These are phyloP conservation scores for Lophius americanus DNA, from an alignment of 2,797 vertebrate species.

Conservation along the genomic window DNA sequence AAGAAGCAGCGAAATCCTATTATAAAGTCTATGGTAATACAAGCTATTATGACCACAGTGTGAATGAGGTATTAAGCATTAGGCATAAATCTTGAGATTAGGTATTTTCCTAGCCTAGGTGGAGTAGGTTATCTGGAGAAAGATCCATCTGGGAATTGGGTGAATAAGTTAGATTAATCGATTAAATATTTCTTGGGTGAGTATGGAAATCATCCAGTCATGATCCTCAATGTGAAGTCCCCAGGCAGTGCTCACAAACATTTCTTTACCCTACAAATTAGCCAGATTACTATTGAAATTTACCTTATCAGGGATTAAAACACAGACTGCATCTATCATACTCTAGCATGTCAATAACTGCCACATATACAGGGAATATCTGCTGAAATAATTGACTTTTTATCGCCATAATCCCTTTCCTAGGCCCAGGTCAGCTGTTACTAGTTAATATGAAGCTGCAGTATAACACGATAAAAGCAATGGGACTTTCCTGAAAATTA, in stretches of 20 bases:
- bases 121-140: conserved; percentile 68
- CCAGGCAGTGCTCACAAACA: conserved; percentile 49
- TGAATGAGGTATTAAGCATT: conserved; percentile 75
- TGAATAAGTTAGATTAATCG: conserved; percentile 68
- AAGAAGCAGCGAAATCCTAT: conserved; percentile 51
- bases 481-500: conserved; percentile 65
- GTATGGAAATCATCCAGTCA: conserved; percentile 59
- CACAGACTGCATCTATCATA: conserved; percentile 69
- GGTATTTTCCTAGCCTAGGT: conserved; percentile 73
- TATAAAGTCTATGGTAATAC: conserved; percentile 53
- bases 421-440: conserved; percentile 73
- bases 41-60: conserved; percentile 67
- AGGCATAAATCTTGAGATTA: conserved; percentile 72
- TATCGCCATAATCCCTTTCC: conserved; percentile 74
- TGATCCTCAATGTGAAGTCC: conserved; percentile 53
- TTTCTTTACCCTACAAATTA: conserved; percentile 63
- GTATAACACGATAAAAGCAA: conserved; percentile 67
- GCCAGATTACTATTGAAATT: conserved; percentile 77
- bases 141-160: conserved; percentile 69
- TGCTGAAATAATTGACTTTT: conserved; percentile 73
- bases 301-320: conserved; percentile 82
- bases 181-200: conserved; percentile 65
- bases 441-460: conserved; percentile 70
- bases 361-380: conserved; percentile 56
- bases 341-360: conserved; percentile 68